Evolutionary conservation across 2,113 vertebrate genomes (phyloP), one percentile per base, ranked within the genome.

Genomic region (Gobius niger): DNA sequence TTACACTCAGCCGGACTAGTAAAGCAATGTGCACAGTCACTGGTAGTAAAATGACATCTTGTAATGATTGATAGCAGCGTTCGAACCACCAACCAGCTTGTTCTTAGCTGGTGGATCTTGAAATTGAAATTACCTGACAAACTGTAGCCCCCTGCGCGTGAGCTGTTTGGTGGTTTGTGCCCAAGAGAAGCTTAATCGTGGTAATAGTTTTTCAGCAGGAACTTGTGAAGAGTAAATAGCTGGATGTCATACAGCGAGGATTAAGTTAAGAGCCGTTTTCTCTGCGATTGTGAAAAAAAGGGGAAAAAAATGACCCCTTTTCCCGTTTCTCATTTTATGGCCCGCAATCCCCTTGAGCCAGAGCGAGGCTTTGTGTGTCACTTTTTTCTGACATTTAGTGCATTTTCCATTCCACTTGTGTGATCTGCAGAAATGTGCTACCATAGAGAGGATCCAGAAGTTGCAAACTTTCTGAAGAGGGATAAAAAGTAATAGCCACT

Each of bases 261-360:
- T 57, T 75, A 64, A 70, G 57, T 18, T 63, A 56, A 59, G 74
- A 74, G 11, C 60, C 34, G 56, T 5, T 34, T 66, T 44, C 18
- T 16, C 6, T 52, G 18, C 41, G n/a, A 0, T 51, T 65, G 47
- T 80, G 62, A 71, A 82, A 75, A 67, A 34, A 34, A 34, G 5
- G n/a, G n/a, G n/a, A 34, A 4, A 34, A 34, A 34, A 62, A 10
- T 73, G 59, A 19, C 34, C 77, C 44, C 69, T 63, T 79, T 68
- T 72, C 73, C 65, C 61, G 61, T 49, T 44, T 18, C 52, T 10
- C 47, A 9, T 78, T 81, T 56, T 69, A 75, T 1, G 16, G 59
- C 68, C 64, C 47, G 14, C 74, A 78, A 80, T 81, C 78, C 79
- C 24, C 50, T 50, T 61, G 81, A 82, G 75, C 67, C 63, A 68